Percentiles rank a stretch among this genome's conserved stretches.
phyloP scores from a whole-genome alignment of 2,113 vertebrate genomes.

The Megalops atlanticus region DNA sequence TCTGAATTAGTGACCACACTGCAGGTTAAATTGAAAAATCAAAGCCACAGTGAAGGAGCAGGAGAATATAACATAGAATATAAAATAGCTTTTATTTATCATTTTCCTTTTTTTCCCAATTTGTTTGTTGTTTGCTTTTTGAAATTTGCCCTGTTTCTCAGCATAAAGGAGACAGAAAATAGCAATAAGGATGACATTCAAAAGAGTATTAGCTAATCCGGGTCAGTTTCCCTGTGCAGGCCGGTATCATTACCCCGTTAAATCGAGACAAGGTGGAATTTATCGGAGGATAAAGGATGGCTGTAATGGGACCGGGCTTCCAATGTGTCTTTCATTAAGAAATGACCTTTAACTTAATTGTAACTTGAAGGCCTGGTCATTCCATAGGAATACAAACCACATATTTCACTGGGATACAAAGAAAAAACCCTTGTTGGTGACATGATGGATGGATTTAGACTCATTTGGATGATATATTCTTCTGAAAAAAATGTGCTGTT shows the following conservation, averaged over 20 bases:
- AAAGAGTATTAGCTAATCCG: not conserved
- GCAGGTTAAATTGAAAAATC: not conserved
- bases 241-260: conserved; percentile 17
- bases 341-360: not conserved
- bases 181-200: not conserved
- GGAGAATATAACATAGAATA: too few relatives aligned
- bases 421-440: not conserved
- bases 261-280: conserved; percentile 15
- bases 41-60: not conserved
- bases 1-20: not conserved
- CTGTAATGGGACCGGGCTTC: not conserved
- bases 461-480: not conserved
- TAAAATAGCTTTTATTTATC: not conserved
- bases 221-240: not conserved
- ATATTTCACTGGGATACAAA: not conserved
- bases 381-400: not conserved
- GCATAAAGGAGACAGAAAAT: not conserved
- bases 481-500: not conserved
- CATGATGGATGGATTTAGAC: too few relatives aligned
- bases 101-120: too few relatives aligned
- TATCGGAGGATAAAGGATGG: not conserved
- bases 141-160: not conserved
- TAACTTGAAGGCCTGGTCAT: not conserved
- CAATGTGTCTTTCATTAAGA: not conserved
- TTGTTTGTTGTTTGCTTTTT: too few relatives aligned